Conservation (phyloP, 2,797 vertebrate genomes). For the Acanthiza pusilla region DNA sequence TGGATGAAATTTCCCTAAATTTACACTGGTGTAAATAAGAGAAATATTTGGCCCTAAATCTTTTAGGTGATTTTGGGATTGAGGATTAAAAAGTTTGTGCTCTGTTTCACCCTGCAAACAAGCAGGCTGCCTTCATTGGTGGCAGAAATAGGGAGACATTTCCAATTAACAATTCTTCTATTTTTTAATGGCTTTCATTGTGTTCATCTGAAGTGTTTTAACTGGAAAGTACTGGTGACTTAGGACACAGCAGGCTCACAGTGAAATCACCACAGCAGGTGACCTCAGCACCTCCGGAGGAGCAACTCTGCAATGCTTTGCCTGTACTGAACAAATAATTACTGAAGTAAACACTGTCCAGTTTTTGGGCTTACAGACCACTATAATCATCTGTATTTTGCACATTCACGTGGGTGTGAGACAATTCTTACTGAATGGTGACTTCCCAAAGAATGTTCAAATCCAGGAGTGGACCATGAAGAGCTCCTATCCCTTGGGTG, state of each 20-base stretch:
- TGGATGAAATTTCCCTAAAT: constrained; percentile 2
- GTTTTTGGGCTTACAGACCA: background rate
- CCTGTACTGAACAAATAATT: background rate
- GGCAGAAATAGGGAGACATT: background rate
- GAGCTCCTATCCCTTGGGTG: background rate
- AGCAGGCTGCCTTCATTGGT: background rate
- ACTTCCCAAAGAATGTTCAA: background rate
- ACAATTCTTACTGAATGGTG: background rate
- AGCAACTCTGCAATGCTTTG: background rate
- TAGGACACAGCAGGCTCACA: background rate
- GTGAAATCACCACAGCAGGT: background rate
- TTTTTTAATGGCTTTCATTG: background rate
- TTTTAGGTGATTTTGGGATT: background rate
- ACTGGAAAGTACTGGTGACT: background rate
- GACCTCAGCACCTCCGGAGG: background rate
- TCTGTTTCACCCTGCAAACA: background rate
- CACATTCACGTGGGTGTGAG: background rate
- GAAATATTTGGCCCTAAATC: background rate
- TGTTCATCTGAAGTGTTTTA: background rate
- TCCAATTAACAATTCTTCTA: background rate
- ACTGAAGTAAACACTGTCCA: background rate
- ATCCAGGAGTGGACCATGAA: background rate
- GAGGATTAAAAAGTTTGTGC: background rate
- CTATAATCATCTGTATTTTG: background rate
- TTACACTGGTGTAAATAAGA: constrained; percentile 21